A percentile compares a stretch with the other conserved stretches of the same genome.
Evolutionary conservation across 2,797 vertebrate genomes (phyloP).

Genomic region (Molossus molossus): DNA sequence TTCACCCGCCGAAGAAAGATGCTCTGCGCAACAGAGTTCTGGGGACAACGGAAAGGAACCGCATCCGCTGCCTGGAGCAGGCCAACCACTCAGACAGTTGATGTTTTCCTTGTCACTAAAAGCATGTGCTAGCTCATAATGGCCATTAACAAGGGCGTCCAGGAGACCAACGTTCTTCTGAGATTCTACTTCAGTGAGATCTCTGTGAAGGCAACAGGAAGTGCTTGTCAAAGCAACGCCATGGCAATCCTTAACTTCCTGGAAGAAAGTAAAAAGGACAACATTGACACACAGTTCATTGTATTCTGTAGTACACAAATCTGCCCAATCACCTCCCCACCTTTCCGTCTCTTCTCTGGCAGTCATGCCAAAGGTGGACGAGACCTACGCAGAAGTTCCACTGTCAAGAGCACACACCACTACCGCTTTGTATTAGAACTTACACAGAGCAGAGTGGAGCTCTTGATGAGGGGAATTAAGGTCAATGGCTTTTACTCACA

Average conservation of each 20-base stretch:
- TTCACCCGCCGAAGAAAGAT: conserved; percentile 2
- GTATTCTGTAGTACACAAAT: not conserved
- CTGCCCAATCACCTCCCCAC: not conserved
- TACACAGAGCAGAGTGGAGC: conserved; percentile 47
- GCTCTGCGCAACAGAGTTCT: conserved; percentile 26
- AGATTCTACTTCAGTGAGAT: conserved; percentile 47
- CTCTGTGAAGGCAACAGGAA: conserved; percentile 60
- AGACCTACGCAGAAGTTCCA: not conserved
- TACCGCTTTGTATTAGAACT: conserved; percentile 69
- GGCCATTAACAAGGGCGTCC: not conserved
- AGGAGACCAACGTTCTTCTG: conserved; percentile 23
- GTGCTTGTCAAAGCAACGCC: conserved; percentile 41
- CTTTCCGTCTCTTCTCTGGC: conserved; percentile 8
- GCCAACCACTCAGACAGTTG: not conserved
- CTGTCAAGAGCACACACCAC: conserved; percentile 43
- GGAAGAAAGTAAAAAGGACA: conserved; percentile 83
- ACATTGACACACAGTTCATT: not conserved
- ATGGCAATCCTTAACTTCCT: conserved; percentile 76
- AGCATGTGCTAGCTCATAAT: conserved; percentile 35
- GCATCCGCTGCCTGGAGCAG: not conserved
- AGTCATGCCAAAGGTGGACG: not conserved
- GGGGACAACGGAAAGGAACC: conserved; percentile 22
- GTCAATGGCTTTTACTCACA: conserved; percentile 73
- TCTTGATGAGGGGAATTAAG: conserved; percentile 65
- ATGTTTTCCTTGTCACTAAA: conserved; percentile 13